Evolutionary conservation across 2,888 invertebrate genomes (phyloP).

Genomic region (Polymixis flavicincta): DNA sequence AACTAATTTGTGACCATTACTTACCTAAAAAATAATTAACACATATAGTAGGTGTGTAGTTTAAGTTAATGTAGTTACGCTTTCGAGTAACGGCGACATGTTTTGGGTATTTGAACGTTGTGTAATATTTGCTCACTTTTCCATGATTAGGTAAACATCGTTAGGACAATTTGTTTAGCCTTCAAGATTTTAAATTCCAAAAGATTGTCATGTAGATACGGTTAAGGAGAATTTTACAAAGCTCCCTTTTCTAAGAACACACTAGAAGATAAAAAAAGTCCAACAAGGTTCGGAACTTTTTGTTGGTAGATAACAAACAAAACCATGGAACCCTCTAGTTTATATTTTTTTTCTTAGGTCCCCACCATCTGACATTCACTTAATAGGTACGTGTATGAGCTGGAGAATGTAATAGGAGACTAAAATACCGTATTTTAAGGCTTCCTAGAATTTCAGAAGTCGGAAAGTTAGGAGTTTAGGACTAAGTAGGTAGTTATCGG

Average conservation of each 20-base stretch:
- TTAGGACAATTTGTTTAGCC: constrained; percentile 46
- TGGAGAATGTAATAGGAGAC: background rate
- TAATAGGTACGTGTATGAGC: background rate
- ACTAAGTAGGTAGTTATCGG: too few relatives aligned
- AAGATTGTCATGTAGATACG: constrained; percentile 28
- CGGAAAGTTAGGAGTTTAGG: background rate
- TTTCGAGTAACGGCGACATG: constrained; percentile 49
- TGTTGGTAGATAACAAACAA: constrained; percentile 15
- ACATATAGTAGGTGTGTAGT: background rate
- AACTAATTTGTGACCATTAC: background rate
- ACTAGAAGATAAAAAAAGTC: constrained; percentile 48
- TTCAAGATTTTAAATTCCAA: constrained; percentile 33
- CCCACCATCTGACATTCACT: background rate
- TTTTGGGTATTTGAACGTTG: constrained; percentile 42
- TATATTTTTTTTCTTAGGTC: background rate
- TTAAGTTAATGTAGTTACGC: constrained; percentile 17
- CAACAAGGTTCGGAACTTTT: background rate
- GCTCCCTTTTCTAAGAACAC: constrained; percentile 5
- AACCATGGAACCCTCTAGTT: background rate
- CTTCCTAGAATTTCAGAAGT: background rate
- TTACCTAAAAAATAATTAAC: background rate
- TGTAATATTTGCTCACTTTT: constrained; percentile 59
- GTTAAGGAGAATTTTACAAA: constrained; percentile 16
- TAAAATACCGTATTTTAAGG: background rate
- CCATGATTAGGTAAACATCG: constrained; percentile 32